Evolutionary conservation across 2,888 invertebrate genomes (phyloP), one percentile per base, ranked within the genome.

Genomic region (Thymelicus lineola): DNA sequence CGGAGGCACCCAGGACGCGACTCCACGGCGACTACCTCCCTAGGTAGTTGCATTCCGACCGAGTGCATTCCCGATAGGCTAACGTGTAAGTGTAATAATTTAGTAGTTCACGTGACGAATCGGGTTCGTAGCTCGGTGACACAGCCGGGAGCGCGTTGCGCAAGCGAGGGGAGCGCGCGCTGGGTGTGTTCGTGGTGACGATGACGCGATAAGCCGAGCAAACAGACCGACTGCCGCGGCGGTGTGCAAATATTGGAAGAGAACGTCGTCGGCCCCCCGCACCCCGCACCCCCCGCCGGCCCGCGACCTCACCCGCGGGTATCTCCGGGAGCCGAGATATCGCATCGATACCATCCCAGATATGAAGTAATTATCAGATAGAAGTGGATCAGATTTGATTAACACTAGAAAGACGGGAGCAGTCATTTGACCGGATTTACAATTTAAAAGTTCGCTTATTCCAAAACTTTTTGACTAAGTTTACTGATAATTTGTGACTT

Each of bases 341-440:
- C 83, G 83, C 85, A 88, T 88, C 88, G 89, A 66, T 66, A 66
- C 81, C 86, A 87, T 88, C 89, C 89, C 83, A 80, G 91, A 90
- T 91, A 91, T 77, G 78, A 79, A 81, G 80, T 88, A 90, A 90
- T 91, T 91, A 91, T 92, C 91, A 90, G 92, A 91, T 91, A 91
- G 82, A 87, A 82, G 83, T 80, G 82, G 79, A 77, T 83, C 83
- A 91, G 90, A 90, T 90, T 90, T 89, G 90, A 91, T 91, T 89
- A n/a, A n/a, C n/a, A n/a, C n/a, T n/a, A n/a, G n/a, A n/a, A n/a
- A n/a, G n/a, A n/a, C n/a, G n/a, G n/a, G n/a, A n/a, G n/a, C n/a
- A n/a, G n/a, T n/a, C n/a, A n/a, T n/a, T n/a, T n/a, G n/a, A n/a
- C n/a, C n/a, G n/a, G n/a, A n/a, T n/a, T n/a, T n/a, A n/a, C n/a